phyloP scores from a whole-genome alignment of 1,140 invertebrate species.

The Drosophila willistoni region DNA sequence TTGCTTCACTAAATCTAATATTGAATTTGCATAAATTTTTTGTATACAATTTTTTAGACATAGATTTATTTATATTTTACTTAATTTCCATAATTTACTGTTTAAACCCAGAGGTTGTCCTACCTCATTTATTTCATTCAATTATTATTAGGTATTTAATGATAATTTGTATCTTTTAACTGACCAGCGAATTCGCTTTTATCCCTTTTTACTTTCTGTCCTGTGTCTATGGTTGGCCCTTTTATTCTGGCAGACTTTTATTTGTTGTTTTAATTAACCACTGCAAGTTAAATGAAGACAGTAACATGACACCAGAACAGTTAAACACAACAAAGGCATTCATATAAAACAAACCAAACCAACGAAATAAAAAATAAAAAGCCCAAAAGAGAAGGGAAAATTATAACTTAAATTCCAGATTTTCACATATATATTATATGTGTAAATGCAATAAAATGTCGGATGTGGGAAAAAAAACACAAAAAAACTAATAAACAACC shows the following conservation, averaged over 20 bases:
- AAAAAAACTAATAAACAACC: slow-evolving; percentile 78
- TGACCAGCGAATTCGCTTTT: neutral
- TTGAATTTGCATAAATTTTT: neutral
- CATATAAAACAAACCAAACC: slow-evolving; percentile 21
- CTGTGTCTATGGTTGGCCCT: neutral
- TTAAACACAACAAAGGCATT: slow-evolving; percentile 20
- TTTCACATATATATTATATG: slow-evolving; percentile 13
- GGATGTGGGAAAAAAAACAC: slow-evolving; percentile 58
- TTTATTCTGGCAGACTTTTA: slow-evolving; percentile 20
- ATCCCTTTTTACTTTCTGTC: neutral
- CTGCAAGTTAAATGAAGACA: slow-evolving; percentile 70
- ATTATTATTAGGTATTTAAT: neutral
- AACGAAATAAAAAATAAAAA: no score
- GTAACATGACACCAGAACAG: slow-evolving; percentile 58
- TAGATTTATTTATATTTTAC: neutral
- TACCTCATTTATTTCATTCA: neutral
- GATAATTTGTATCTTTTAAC: neutral
- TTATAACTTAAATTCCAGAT: slow-evolving; percentile 36
- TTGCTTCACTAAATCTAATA: neutral
- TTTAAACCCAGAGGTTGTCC: neutral
- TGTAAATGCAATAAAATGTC: slow-evolving; percentile 50
- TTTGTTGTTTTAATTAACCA: slow-evolving; percentile 70
- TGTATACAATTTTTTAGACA: neutral
- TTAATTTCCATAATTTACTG: neutral
- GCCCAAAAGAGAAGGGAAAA: neutral